Evolutionary conservation across 1,140 invertebrate species (phyloP), one percentile per base, ranked within the genome.

Genomic region (Procambarus clarkii): DNA sequence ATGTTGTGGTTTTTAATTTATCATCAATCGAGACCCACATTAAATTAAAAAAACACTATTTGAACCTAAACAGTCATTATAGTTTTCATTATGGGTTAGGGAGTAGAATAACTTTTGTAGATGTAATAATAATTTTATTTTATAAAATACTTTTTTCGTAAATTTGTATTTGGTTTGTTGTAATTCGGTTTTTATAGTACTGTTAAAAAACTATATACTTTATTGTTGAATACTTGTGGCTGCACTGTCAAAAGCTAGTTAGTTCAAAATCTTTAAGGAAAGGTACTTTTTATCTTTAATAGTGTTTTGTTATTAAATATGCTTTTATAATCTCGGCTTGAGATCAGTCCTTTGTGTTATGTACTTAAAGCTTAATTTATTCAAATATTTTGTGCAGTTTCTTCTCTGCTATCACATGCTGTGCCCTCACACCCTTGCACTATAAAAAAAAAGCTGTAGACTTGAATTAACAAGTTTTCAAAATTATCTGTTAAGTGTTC

Each of bases 401-500:
- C 44, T 21, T 85, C 46, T 46, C 24, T 84, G 34, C 64, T 71
- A 44, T 85, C 69, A 81, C 79, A 34, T 81, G 24, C 11, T 54
- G 24, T 54, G 82, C n/a, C 24, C n/a, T 34, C 11, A 74, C 69
- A 74, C 69, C 69, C 69, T 34, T 24, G 69, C 69, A 74, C 69
- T 74, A 21, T 34, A 15, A 74, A 9, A 74, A 69, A n/a, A 69
- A 69, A 69, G 45, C 60, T 64, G 60, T 64, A 69, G 81, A 24
- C 69, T 58, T 84, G 60, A 60, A 11, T 84, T 84, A 60, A 45
- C n/a, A 58, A 58, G 54, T n/a, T 74, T 44, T 71, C 45, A 85
- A 74, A 85, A 69, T 71, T 54, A 46, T 60, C 60, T 85, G 82
- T 85, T 85, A 21, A 48, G 60, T 71, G 46, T 69, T 71, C 46